Evolutionary conservation across 2,113 vertebrate genomes (phyloP).

Genomic region (Upupa epops): DNA sequence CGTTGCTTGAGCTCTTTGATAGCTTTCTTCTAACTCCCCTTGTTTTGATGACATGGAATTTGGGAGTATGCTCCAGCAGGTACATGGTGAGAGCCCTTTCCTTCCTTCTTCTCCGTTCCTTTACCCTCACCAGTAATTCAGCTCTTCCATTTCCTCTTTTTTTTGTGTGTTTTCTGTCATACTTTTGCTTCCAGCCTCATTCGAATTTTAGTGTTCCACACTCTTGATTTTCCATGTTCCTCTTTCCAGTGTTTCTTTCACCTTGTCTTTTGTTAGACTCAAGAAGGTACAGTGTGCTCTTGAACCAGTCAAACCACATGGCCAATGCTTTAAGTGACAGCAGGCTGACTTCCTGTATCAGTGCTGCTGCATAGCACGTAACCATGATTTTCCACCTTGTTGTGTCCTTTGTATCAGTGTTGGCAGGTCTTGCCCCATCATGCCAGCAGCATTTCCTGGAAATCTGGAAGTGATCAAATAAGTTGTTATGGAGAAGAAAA

Average conservation of each 20-base stretch:
- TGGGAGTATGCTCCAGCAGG: background rate
- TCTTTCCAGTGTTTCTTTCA: constrained; percentile 29
- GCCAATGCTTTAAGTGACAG: background rate
- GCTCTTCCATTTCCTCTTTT: background rate
- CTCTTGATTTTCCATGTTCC: constrained; percentile 5
- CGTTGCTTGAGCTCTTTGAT: background rate
- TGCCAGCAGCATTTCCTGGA: background rate
- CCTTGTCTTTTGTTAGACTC: constrained; percentile 24
- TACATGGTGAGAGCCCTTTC: background rate
- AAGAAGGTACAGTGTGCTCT: background rate
- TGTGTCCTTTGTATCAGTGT: background rate
- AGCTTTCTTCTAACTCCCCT: background rate
- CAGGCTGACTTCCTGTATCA: background rate
- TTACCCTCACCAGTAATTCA: background rate
- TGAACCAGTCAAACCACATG: background rate
- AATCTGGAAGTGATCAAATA: background rate
- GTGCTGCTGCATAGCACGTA: background rate
- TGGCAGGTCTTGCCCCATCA: background rate
- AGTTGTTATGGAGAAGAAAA: background rate
- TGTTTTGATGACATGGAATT: background rate
- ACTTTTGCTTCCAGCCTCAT: background rate
- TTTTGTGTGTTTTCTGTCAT: constrained; percentile 8
- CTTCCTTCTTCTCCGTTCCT: constrained; percentile 2
- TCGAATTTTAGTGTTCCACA: background rate
- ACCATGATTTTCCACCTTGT: background rate